phyloP scores from a whole-genome alignment of 2,888 invertebrate species.

The Melanargia galathea region DNA sequence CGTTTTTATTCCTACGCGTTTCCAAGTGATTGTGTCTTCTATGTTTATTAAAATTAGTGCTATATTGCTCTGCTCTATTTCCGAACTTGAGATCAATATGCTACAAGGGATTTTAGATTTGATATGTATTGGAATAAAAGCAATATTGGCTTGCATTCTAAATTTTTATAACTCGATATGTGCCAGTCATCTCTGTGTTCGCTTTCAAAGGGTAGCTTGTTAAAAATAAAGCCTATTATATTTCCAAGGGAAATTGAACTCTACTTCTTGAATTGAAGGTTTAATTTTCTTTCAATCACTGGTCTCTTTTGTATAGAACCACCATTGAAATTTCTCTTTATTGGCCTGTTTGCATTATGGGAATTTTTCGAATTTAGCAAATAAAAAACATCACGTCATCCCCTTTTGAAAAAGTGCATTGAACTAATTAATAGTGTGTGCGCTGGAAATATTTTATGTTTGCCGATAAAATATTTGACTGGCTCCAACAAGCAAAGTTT shows the following conservation, averaged over 20 bases:
- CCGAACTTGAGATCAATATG: constrained; percentile 1
- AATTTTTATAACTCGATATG: constrained; percentile 39
- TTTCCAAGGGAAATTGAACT: constrained; percentile 9
- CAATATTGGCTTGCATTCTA: constrained; percentile 10
- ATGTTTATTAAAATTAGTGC: constrained; percentile 17
- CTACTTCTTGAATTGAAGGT: neutral
- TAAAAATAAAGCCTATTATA: constrained; percentile 32
- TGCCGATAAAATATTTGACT: constrained; percentile 26
- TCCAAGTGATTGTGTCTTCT: constrained; percentile 19
- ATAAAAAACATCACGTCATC: constrained; percentile 32
- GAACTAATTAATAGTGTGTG: constrained; percentile 37
- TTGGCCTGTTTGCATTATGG: constrained; percentile 35
- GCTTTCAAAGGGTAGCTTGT: constrained; percentile 41
- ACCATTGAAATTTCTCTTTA: constrained; percentile 35
- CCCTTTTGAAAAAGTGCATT: constrained; percentile 30
- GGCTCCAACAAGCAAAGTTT: constrained; percentile 18
- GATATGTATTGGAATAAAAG: neutral
- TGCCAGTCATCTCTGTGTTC: constrained; percentile 41
- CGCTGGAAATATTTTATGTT: constrained; percentile 25
- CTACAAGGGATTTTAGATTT: constrained; percentile 20
- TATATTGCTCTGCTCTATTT: constrained; percentile 20
- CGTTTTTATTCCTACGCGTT: neutral
- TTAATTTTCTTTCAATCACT: constrained; percentile 8
- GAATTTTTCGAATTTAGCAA: constrained; percentile 39
- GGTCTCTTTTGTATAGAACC: constrained; percentile 26